Percentiles rank a stretch among this genome's conserved stretches.
Conservation (phyloP, 2,888 invertebrate genomes). For the Oscheius myriophilus region DNA sequence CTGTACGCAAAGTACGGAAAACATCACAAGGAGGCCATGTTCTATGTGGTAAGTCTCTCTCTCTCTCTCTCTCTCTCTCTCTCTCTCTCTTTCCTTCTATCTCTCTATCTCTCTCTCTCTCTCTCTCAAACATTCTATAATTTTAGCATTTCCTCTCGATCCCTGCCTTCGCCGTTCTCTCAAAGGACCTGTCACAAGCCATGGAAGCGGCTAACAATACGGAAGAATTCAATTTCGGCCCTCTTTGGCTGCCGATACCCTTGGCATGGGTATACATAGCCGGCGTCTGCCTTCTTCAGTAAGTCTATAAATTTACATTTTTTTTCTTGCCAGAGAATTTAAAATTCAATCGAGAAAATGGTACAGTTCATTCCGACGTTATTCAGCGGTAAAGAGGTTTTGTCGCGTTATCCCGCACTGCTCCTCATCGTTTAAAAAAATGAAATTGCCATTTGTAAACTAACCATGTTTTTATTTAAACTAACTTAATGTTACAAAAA, state of each 20-base stretch:
- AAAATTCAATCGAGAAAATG: not conserved
- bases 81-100: not conserved
- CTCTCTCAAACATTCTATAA: not conserved
- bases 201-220: conserved; percentile 78
- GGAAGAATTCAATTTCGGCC: conserved; percentile 59
- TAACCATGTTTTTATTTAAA: too few species aligned
- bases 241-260: conserved; percentile 76
- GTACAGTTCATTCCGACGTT: too few species aligned
- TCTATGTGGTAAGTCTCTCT: conserved; percentile 52
- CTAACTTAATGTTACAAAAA: too few species aligned
- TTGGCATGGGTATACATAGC: conserved; percentile 76
- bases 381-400: too few species aligned
- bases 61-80: not conserved
- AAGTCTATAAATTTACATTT: conserved; percentile 20
- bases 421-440: too few species aligned
- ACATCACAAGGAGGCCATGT: conserved; percentile 68
- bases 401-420: too few species aligned
- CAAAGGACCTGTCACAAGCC: conserved; percentile 82
- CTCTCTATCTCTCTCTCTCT: not conserved
- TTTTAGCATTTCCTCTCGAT: conserved; percentile 85
- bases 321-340: not conserved
- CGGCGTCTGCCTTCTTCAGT: conserved; percentile 53
- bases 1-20: conserved; percentile 80
- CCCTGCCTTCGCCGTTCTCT: conserved; percentile 85
- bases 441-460: too few species aligned